Evolutionary conservation across 37 sponge, comb jelly and placozoan species (phyloP).

Genomic region (Tethya wilhelma): DNA sequence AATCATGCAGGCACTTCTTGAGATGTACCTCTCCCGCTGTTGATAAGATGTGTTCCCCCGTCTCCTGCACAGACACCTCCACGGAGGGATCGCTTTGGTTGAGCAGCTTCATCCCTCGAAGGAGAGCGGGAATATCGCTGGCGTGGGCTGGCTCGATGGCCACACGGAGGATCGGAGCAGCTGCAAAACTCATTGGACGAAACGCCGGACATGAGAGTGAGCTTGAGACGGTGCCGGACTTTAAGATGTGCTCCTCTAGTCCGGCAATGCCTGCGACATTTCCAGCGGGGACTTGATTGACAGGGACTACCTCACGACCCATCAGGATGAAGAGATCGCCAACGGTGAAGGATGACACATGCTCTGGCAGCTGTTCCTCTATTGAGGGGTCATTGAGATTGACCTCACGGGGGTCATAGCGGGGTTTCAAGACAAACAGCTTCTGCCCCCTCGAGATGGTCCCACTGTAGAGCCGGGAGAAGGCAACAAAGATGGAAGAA

Average conservation of each 20-base stretch:
- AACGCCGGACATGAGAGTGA: conserved; percentile 90
- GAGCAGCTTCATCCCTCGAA: conserved; percentile 84
- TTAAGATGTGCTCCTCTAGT: conserved; percentile 78
- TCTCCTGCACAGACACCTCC: conserved; percentile 74
- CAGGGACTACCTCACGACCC: conserved; percentile 81
- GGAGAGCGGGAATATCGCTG: conserved; percentile 69
- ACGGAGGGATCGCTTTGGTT: conserved; percentile 96
- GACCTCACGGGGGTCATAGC: conserved; percentile 74
- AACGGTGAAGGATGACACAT: conserved; percentile 12
- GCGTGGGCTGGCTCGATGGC: conserved; percentile 89
- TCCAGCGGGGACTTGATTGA: conserved; percentile 87
- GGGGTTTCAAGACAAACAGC: conserved; percentile 84
- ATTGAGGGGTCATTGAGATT: neutral
- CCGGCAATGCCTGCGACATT: conserved; percentile 91
- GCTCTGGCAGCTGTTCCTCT: conserved; percentile 2
- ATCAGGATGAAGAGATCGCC: conserved; percentile 86
- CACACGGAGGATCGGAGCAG: conserved; percentile 89
- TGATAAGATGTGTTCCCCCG: conserved; percentile 89
- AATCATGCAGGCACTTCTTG: conserved; percentile 91
- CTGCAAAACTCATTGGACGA: conserved; percentile 69
- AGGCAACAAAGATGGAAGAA: conserved; percentile 73
- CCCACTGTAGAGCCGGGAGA: conserved; percentile 90
- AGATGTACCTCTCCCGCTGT: conserved; percentile 98
- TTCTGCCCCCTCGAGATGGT: conserved; percentile 62
- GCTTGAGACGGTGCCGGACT: conserved; percentile 84